Conservation (phyloP, 2,113 vertebrate species). For the Chaetodon trifascialis region DNA sequence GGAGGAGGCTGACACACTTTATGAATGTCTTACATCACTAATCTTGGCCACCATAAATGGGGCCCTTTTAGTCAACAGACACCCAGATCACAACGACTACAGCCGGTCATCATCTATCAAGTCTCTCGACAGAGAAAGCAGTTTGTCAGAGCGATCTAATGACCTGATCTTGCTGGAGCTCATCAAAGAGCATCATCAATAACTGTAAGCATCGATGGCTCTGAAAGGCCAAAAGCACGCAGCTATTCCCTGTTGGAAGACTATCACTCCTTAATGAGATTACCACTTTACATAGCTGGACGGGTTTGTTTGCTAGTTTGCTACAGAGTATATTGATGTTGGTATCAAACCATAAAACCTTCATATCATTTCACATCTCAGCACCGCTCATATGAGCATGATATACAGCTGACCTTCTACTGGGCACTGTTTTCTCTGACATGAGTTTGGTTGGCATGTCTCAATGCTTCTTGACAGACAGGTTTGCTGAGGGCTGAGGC, state of each 20-base stretch:
- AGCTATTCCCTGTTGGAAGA: conserved; percentile 31
- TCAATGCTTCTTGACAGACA: conserved; percentile 72
- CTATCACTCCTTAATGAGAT: conserved; percentile 57
- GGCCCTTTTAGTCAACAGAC: conserved; percentile 63
- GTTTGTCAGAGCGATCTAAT: conserved; percentile 63
- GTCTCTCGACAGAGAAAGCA: conserved; percentile 42
- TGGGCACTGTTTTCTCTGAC: conserved; percentile 43
- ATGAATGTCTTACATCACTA: conserved; percentile 51
- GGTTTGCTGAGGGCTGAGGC: conserved; percentile 44
- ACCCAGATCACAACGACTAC: conserved; percentile 35
- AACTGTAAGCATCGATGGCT: conserved; percentile 42
- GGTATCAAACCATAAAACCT: conserved; percentile 51
- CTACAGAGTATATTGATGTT: conserved; percentile 23
- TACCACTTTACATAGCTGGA: conserved; percentile 38
- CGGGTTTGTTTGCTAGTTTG: conserved; percentile 48
- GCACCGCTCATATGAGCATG: conserved; percentile 32
- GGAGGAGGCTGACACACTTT: conserved; percentile 36
- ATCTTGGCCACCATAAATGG: conserved; percentile 61
- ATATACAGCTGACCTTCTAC: conserved; percentile 68
- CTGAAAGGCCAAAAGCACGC: conserved; percentile 45
- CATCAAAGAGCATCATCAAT: conserved; percentile 63
- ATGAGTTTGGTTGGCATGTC: conserved; percentile 43
- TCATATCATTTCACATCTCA: conserved; percentile 45
- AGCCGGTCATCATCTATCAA: conserved; percentile 61
- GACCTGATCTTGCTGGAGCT: conserved; percentile 52